Evolutionary conservation across 2,888 invertebrate genomes (phyloP).

Genomic region (Rhodophaea formosa): DNA sequence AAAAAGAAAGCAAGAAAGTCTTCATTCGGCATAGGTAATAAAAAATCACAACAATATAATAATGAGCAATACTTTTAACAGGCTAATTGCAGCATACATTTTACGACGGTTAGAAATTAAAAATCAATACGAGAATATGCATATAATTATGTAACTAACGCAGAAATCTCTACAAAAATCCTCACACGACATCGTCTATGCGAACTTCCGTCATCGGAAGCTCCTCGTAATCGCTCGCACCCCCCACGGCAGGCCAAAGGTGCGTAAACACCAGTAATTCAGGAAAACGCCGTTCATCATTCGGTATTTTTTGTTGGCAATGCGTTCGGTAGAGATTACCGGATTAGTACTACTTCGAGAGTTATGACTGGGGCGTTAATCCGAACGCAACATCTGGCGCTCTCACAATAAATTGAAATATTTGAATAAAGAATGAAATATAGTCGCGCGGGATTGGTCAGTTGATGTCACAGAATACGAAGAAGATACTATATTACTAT

Average conservation of each 20-base stretch:
- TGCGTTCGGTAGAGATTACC: constrained; percentile 31
- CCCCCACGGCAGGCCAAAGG: constrained; percentile 28
- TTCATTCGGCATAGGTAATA: too few relatives aligned
- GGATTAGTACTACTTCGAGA: constrained; percentile 34
- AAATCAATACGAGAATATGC: too few relatives aligned
- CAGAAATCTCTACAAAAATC: not conserved
- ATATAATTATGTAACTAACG: too few relatives aligned
- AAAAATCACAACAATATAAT: too few relatives aligned
- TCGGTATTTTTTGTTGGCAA: constrained; percentile 32
- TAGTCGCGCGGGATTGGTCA: not conserved
- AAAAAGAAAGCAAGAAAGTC: too few relatives aligned
- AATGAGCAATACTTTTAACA: too few relatives aligned
- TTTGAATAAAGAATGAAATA: not conserved
- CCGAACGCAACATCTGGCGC: constrained; percentile 31
- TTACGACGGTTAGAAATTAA: too few relatives aligned
- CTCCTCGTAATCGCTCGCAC: not conserved
- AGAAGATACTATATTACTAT: too few relatives aligned
- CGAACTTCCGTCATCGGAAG: not conserved
- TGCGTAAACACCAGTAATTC: constrained; percentile 40
- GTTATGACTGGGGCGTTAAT: constrained; percentile 36
- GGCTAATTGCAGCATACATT: too few relatives aligned
- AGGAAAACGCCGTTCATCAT: constrained; percentile 36
- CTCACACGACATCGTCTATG: not conserved
- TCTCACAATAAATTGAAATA: not conserved
- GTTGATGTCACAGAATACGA: too few relatives aligned